Evolutionary conservation across 2,888 invertebrate genomes (phyloP).

Genomic region (Zeuzera pyrina): DNA sequence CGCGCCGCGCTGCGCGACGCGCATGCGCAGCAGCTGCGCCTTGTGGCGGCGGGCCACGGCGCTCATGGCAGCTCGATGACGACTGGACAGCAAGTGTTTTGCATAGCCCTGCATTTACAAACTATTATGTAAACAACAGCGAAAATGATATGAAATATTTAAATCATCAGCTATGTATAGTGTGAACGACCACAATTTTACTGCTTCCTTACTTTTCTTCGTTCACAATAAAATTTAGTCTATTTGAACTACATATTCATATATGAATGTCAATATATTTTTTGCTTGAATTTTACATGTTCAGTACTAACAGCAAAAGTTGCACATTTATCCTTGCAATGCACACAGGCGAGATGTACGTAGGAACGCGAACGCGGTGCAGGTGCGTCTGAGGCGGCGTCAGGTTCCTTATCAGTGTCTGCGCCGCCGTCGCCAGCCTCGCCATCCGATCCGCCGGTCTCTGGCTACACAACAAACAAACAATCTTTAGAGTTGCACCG

Average conservation of each 20-base stretch:
- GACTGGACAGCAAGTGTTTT: constrained; percentile 79
- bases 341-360: constrained; percentile 83
- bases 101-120: constrained; percentile 75
- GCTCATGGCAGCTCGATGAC: constrained; percentile 82
- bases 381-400: constrained; percentile 55
- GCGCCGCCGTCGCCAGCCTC: constrained; percentile 63
- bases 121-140: no score
- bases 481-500: no score
- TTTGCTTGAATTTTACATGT: background rate
- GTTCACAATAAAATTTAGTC: no score
- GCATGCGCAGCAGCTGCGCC: constrained; percentile 82
- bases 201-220: no score
- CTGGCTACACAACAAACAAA: constrained; percentile 20
- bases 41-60: constrained; percentile 83
- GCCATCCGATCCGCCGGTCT: constrained; percentile 53
- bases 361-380: constrained; percentile 69
- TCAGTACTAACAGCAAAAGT: constrained; percentile 81
- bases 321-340: constrained; percentile 81
- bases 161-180: no score
- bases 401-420: constrained; percentile 71
- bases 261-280: background rate
- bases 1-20: constrained; percentile 83
- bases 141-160: no score
- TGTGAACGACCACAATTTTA: no score
- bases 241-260: no score